A percentile compares a stretch with the other conserved stretches of the same genome.
phyloP scores from a whole-genome alignment of 2,113 vertebrate genomes.

The western clawed frog (Xenopus tropicalis) region UCB_Xtro_10.0 CM004450.2:46711501-46712000 shows the following conservation, averaged over 20 bases:
- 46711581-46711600: too few species aligned
- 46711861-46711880: not conserved
- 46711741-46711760: slow-evolving; percentile 31
- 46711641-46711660: too few species aligned
- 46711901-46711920: not conserved
- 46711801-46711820: slow-evolving; percentile 35
- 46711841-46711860: slow-evolving; percentile 6
- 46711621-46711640: too few species aligned
- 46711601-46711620: too few species aligned
- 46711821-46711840: not conserved
- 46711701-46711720: slow-evolving; percentile 10
- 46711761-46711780: slow-evolving; percentile 34
- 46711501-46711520: too few species aligned
- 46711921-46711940: slow-evolving; percentile 12
- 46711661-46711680: too few species aligned
- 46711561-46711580: too few species aligned
- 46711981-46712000: slow-evolving; percentile 9
- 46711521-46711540: too few species aligned
- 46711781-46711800: slow-evolving; percentile 36
- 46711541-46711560: too few species aligned
- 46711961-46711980: slow-evolving; percentile 5
- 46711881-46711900: not conserved
- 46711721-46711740: slow-evolving; percentile 28
- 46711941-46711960: slow-evolving; percentile 19
- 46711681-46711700: not conserved